phyloP scores from a whole-genome alignment of 2,888 invertebrate genomes.

The Conops quadrifasciatus region DNA sequence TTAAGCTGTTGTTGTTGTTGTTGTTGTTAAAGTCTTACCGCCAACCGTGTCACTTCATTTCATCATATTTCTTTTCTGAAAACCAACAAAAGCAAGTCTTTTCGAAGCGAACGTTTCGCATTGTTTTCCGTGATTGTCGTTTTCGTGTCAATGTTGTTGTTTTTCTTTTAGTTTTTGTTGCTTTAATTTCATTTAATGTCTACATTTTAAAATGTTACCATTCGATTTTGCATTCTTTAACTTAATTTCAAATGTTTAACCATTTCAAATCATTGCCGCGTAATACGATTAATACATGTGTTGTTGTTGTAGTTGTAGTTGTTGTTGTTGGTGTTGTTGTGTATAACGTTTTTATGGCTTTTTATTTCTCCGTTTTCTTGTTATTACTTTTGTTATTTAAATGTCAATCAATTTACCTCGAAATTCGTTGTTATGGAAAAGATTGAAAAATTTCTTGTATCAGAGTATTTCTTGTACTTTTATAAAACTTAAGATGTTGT shows the following conservation, averaged over 20 bases:
- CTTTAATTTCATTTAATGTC: neutral
- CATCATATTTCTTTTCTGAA: neutral
- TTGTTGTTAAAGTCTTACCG: neutral
- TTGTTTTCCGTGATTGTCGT: neutral
- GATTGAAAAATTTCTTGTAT: no score
- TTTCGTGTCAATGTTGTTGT: no score
- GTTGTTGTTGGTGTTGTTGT: neutral
- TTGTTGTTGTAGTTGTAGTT: slow-evolving; percentile 2
- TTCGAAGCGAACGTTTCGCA: neutral
- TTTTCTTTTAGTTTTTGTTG: neutral
- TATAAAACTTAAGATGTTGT: no score
- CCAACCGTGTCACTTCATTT: neutral
- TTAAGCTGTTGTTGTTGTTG: slow-evolving; percentile 1
- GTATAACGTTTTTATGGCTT: neutral
- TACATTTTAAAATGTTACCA: slow-evolving; percentile 1
- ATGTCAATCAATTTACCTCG: no score
- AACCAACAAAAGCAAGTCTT: neutral
- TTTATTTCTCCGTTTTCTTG: neutral
- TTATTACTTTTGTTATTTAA: neutral
- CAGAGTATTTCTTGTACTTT: no score
- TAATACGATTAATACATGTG: slow-evolving; percentile 8
- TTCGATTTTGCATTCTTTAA: slow-evolving; percentile 4
- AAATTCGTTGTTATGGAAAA: no score
- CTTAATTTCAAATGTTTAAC: slow-evolving; percentile 9
- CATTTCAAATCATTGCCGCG: slow-evolving; percentile 6